These are phyloP conservation scores for Tridacna crocea DNA, from an alignment of 2,888 invertebrate species.

Conservation along the genomic window DNA sequence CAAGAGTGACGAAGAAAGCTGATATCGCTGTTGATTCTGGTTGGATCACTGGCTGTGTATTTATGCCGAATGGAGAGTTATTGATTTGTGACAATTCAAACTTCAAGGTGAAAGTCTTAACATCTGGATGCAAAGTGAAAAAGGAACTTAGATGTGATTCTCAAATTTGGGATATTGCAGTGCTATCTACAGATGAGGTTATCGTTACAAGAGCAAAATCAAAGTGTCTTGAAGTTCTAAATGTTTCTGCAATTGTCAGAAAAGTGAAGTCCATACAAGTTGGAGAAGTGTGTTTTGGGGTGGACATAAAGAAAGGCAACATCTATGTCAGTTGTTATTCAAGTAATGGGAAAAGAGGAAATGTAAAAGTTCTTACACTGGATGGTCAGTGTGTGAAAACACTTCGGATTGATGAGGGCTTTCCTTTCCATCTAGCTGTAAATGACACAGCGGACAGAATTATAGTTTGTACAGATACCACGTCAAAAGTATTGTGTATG, in stretches of 20 bases:
- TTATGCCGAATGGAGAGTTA: conserved; percentile 4
- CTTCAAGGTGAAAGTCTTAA: not conserved
- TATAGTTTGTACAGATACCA: not conserved
- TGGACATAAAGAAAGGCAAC: not conserved
- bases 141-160: not conserved
- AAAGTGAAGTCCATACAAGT: not conserved
- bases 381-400: not conserved
- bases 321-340: not conserved
- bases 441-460: not conserved
- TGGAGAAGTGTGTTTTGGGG: not conserved
- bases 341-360: not conserved
- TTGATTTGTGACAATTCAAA: not conserved
- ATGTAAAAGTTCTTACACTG: conserved; percentile 1
- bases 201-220: not conserved
- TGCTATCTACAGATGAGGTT: not conserved
- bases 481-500: not conserved
- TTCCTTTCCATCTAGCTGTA: not conserved
- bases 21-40: not conserved
- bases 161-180: not conserved
- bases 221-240: not conserved
- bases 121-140: not conserved
- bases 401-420: not conserved
- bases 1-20: not conserved
- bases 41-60: not conserved
- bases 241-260: not conserved